Percentiles rank a stretch among this genome's conserved stretches.
These are phyloP conservation scores for Drosophila sproati DNA, from an alignment of 1,140 invertebrate genomes.

Conservation along the genomic window DNA sequence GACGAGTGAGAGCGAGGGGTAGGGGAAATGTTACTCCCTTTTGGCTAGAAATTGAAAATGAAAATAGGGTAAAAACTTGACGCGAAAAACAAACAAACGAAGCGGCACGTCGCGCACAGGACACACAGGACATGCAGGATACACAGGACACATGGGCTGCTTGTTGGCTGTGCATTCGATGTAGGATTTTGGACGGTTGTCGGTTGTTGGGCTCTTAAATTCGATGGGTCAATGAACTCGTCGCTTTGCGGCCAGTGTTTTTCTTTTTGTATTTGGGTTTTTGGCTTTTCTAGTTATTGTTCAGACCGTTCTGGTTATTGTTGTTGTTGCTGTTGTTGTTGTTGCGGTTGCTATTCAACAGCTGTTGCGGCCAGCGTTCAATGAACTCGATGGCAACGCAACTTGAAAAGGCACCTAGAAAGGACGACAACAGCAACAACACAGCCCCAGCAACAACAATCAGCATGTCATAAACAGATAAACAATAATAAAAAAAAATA, in stretches of 20 bases:
- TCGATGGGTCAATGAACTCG: constrained; percentile 64
- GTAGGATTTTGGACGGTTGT: background rate
- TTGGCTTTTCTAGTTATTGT: constrained; percentile 46
- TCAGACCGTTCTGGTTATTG: constrained; percentile 6
- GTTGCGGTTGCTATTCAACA: constrained; percentile 19
- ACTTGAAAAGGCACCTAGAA: constrained; percentile 7
- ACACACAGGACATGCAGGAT: constrained; percentile 2
- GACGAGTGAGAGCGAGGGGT: background rate
- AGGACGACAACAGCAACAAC: background rate
- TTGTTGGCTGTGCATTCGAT: no score
- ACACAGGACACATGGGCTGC: constrained; percentile 30
- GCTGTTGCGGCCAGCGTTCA: constrained; percentile 46
- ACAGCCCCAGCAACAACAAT: constrained; percentile 13
- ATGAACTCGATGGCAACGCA: constrained; percentile 35
- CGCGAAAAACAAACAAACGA: constrained; percentile 77
- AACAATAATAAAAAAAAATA: constrained; percentile 1
- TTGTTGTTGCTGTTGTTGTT: constrained; percentile 12
- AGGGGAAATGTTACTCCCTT: background rate
- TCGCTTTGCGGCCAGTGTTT: constrained; percentile 29
- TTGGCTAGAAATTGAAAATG: constrained; percentile 45
- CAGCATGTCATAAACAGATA: background rate
- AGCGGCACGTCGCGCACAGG: constrained; percentile 37
- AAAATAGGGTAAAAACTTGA: constrained; percentile 82
- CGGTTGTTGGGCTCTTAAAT: constrained; percentile 1
- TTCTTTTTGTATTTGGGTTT: background rate